These are phyloP conservation scores for Takifugu rubripes DNA, from an alignment of 2,797 vertebrate species.

Conservation along the genomic window DNA sequence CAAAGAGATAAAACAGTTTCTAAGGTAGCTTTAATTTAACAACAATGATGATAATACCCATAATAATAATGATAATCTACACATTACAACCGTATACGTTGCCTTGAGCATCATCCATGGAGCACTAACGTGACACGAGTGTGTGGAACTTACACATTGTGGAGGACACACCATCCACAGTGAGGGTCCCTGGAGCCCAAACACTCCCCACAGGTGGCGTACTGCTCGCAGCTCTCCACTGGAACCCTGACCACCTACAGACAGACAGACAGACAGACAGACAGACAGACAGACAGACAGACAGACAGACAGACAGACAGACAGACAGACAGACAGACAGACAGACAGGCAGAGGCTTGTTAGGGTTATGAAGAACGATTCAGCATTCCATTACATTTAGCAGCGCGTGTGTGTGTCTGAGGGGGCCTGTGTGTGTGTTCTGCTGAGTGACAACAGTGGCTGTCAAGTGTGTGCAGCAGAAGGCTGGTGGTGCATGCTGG, in stretches of 20 bases:
- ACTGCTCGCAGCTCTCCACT: constrained; percentile 96
- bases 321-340: not conserved
- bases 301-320: constrained; percentile 9
- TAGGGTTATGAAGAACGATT: too few relatives aligned
- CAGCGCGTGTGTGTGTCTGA: constrained; percentile 10
- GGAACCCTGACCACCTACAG: constrained; percentile 89
- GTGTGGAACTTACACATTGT: constrained; percentile 86
- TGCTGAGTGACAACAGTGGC: constrained; percentile 55
- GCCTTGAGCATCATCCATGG: too few relatives aligned
- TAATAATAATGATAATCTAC: too few relatives aligned
- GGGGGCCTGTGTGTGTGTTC: constrained; percentile 18
- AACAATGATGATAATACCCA: too few relatives aligned
- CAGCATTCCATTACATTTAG: not conserved
- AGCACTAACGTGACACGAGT: not conserved
- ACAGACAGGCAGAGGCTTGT: not conserved
- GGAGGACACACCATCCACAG: constrained; percentile 97
- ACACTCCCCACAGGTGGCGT: constrained; percentile 87
- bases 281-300: not conserved
- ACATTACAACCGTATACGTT: too few relatives aligned
- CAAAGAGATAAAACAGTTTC: too few relatives aligned
- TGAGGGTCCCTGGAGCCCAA: constrained; percentile 95
- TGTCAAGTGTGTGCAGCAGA: constrained; percentile 51
- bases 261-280: constrained; percentile 4
- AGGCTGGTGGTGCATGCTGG: constrained; percentile 53
- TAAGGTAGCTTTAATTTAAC: too few relatives aligned